phyloP scores from a whole-genome alignment of 1,140 invertebrate genomes.

The Drosophila truncata region DNA sequence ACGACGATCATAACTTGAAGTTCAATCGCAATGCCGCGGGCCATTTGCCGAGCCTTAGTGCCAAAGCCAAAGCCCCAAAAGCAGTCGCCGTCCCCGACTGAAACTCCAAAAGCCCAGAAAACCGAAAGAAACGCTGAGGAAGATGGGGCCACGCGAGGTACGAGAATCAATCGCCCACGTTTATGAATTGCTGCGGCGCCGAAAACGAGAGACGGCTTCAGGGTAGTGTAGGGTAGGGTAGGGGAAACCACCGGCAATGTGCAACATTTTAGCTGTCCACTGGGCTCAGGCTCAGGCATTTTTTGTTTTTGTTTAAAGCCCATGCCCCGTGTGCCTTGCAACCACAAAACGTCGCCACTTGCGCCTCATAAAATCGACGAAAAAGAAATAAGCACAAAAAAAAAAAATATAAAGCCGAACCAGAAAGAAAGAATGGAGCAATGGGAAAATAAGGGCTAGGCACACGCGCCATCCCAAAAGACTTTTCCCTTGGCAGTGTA shows the following conservation, averaged over 20 bases:
- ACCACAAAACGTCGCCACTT: constrained; percentile 84
- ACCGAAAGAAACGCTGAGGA: constrained; percentile 28
- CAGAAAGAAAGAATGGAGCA: constrained; percentile 48
- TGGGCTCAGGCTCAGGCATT: constrained; percentile 8
- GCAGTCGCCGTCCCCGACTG: constrained; percentile 50
- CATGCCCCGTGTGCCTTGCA: constrained; percentile 67
- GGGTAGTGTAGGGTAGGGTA: neutral
- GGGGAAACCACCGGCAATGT: constrained; percentile 62
- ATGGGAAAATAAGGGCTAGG: constrained; percentile 82
- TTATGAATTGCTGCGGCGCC: constrained; percentile 84
- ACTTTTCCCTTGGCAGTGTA: constrained; percentile 37
- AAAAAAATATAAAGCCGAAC: constrained; percentile 10
- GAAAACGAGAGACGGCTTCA: constrained; percentile 44
- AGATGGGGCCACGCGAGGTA: constrained; percentile 73
- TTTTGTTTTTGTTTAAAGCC: constrained; percentile 12
- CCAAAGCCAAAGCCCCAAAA: constrained; percentile 80
- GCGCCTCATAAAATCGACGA: constrained; percentile 78
- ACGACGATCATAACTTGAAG: constrained; percentile 84
- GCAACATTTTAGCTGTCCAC: constrained; percentile 80
- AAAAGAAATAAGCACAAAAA: constrained; percentile 28
- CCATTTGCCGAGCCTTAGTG: constrained; percentile 85
- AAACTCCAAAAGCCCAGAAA: constrained; percentile 24
- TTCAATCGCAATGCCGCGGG: constrained; percentile 85
- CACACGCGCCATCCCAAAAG: constrained; percentile 67
- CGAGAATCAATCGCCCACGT: constrained; percentile 85